phyloP scores from a whole-genome alignment of 2,797 vertebrate species.

The Alectoris magna region DNA sequence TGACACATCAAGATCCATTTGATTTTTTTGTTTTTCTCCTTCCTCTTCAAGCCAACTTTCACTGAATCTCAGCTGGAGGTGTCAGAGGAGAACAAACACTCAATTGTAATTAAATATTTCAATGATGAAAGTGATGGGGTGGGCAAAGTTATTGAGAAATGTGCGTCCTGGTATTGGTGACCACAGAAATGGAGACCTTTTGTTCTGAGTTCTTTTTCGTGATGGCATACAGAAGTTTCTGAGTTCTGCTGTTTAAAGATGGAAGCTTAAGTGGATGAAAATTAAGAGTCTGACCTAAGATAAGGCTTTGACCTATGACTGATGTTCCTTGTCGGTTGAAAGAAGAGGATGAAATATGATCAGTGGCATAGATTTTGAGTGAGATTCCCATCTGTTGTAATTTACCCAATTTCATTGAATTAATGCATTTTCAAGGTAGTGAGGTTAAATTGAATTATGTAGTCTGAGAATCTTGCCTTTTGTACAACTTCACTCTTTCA shows the following conservation, averaged over 20 bases:
- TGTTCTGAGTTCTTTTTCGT: constrained; percentile 2
- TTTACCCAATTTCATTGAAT: constrained; percentile 62
- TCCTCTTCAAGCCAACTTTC: background rate
- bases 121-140: background rate
- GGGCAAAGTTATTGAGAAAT: background rate
- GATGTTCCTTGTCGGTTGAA: constrained; percentile 48
- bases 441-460: constrained; percentile 63
- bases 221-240: constrained; percentile 2
- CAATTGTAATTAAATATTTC: background rate
- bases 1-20: background rate
- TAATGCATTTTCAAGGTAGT: constrained; percentile 57
- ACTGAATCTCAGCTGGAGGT: background rate
- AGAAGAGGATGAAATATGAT: constrained; percentile 58
- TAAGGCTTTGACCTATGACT: constrained; percentile 55
- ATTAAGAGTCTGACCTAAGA: constrained; percentile 51
- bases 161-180: background rate
- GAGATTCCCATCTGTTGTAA: constrained; percentile 60
- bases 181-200: constrained; percentile 12
- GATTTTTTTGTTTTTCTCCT: background rate
- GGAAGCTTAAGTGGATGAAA: constrained; percentile 38
- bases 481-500: constrained; percentile 31
- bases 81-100: constrained; percentile 23
- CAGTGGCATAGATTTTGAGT: background rate
- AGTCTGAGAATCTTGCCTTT: constrained; percentile 56
- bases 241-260: constrained; percentile 12